phyloP scores from a whole-genome alignment of 1,140 invertebrate genomes.

The Danaus plexippus region DNA sequence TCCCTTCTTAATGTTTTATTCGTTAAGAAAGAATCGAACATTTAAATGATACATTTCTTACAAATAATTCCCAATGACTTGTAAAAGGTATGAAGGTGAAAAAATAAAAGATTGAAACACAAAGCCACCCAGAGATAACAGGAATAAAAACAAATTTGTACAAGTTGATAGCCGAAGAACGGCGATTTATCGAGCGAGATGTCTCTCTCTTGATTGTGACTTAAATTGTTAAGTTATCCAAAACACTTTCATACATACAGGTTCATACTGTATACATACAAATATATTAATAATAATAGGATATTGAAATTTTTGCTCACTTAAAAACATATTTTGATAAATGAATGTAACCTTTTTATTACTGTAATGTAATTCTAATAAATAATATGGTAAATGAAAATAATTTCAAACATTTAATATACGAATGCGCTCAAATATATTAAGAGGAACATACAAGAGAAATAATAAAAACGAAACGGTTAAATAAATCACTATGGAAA shows the following conservation, averaged over 20 bases:
- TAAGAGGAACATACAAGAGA: constrained; percentile 3
- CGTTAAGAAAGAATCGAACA: too few relatives aligned
- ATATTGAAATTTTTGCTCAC: too few relatives aligned
- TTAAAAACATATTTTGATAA: too few relatives aligned
- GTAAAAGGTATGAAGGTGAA: constrained; percentile 31
- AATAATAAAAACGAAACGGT: constrained; percentile 7
- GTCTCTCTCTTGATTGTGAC: constrained; percentile 53
- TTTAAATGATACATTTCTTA: constrained; percentile 6
- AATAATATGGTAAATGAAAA: too few relatives aligned
- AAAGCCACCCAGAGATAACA: constrained; percentile 63
- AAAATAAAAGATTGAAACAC: constrained; percentile 36
- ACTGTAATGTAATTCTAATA: too few relatives aligned
- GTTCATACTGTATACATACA: too few relatives aligned
- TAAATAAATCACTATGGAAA: constrained; percentile 62
- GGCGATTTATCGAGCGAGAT: constrained; percentile 63
- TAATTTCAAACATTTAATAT: too few relatives aligned
- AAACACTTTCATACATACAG: constrained; percentile 5
- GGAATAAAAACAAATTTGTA: constrained; percentile 67
- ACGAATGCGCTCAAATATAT: too few relatives aligned
- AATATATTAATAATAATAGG: too few relatives aligned
- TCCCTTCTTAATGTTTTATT: too few relatives aligned
- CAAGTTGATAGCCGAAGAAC: constrained; percentile 46
- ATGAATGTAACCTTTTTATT: too few relatives aligned
- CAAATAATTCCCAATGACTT: constrained; percentile 25
- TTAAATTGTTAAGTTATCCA: constrained; percentile 40